Conservation (phyloP, 2,888 invertebrate genomes). For the Aspidapion aeneum region DNA sequence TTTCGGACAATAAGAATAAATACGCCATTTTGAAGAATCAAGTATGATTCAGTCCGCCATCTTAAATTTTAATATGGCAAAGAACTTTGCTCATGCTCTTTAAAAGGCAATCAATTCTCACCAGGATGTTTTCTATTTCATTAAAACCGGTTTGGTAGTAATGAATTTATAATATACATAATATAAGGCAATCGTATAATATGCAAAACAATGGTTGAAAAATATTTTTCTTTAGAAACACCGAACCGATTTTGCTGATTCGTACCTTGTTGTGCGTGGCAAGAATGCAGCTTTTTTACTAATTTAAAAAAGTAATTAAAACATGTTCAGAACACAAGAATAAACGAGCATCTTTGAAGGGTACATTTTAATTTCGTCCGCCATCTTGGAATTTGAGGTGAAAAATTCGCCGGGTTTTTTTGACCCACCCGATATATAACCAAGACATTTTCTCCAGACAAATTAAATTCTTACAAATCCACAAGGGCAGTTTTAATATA, state of each 20-base stretch:
- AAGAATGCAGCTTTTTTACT: background rate
- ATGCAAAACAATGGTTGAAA: background rate
- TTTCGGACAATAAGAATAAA: too few species aligned
- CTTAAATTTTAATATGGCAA: background rate
- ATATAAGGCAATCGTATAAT: background rate
- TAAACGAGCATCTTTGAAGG: background rate
- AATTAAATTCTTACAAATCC: too few species aligned
- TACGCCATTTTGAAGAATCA: background rate
- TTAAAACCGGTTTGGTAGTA: background rate
- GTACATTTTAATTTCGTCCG: background rate
- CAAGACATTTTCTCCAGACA: too few species aligned
- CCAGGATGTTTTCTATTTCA: background rate
- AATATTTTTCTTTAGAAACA: background rate
- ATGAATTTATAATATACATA: too few species aligned
- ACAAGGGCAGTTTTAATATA: too few species aligned
- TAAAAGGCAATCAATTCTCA: background rate
- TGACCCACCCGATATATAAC: too few species aligned
- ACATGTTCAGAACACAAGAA: background rate
- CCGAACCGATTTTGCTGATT: background rate
- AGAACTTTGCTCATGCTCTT: background rate
- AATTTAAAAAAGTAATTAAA: background rate
- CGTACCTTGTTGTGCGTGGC: background rate
- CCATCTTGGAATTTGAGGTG: background rate
- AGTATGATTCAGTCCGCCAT: background rate
- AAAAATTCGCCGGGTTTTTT: too few species aligned